Evolutionary conservation across 2,797 vertebrate species (phyloP).

Genomic region (Thaleichthys pacificus): DNA sequence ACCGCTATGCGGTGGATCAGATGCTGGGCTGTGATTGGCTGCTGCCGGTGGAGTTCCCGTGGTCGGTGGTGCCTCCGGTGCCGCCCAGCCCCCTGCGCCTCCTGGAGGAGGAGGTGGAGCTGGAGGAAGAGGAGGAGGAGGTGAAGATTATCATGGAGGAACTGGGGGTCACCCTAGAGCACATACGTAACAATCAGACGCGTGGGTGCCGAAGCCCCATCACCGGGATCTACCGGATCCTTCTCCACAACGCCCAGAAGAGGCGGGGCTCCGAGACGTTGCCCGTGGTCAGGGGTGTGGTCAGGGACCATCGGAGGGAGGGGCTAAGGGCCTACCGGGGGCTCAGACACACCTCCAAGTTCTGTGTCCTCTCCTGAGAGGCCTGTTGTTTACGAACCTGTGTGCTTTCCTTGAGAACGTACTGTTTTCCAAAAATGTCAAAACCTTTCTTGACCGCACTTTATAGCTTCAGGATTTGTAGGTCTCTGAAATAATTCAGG

Average conservation of each 20-base stretch:
- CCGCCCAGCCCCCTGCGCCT: conserved; percentile 75
- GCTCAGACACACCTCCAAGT: conserved; percentile 87
- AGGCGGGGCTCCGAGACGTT: conserved; percentile 76
- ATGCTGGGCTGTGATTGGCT: conserved; percentile 93
- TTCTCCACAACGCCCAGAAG: conserved; percentile 84
- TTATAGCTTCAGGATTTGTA: no score
- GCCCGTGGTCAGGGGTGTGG: conserved; percentile 79
- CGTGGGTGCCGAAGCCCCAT: conserved; percentile 78
- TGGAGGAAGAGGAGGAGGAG: conserved; percentile 80
- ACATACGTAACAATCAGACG: conserved; percentile 78
- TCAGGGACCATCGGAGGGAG: conserved; percentile 78
- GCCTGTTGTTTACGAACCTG: not conserved
- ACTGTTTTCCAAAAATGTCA: not conserved
- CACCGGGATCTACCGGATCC: conserved; percentile 86
- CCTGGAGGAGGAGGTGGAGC: conserved; percentile 51
- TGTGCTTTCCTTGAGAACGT: not conserved
- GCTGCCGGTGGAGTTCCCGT: conserved; percentile 82
- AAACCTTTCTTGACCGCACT: not conserved
- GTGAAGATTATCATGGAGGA: conserved; percentile 78
- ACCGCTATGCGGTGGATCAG: conserved; percentile 82
- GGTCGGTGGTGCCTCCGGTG: conserved; percentile 69
- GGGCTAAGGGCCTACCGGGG: conserved; percentile 76
- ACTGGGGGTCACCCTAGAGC: conserved; percentile 83
- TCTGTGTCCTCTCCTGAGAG: conserved; percentile 77
- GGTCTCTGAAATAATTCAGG: no score